Base-by-base conservation (phyloP, 2,888 invertebrate genomes). In the Gisinianus flammeolus region DNA sequence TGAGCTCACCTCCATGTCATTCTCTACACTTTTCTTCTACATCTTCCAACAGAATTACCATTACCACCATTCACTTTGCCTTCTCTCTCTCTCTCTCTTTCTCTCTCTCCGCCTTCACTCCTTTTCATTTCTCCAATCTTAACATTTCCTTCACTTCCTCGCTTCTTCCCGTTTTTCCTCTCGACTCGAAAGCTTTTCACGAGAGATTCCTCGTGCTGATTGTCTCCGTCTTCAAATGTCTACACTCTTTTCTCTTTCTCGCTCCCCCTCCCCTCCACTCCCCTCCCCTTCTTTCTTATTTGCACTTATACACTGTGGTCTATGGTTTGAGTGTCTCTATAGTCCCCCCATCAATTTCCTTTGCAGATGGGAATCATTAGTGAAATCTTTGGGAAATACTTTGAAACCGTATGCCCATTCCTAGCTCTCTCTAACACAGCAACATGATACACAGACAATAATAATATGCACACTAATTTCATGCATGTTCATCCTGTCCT, bases 1-100 rank as follows among this genome's bases (percentile, higher is more conserved):
- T 77, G 62, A 76, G 72, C 58, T 72, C 72, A 72, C 72, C 72
- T 72, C 58, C 72, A 54, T 72, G 72, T 58, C 58, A 72, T 72
- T 72, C 72, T 33, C 72, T n/a, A n/a, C n/a, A n/a, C n/a, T 62
- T 31, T 31, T 72, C 58, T 19, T 72, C 72, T 19, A 58, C n/a
- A n/a, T n/a, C n/a, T n/a, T n/a, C n/a, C n/a, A n/a, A n/a, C 31
- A 31, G 58, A 72, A 72, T 72, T 72, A 72, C 72, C 72, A 70
- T 54, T 70, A 54, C 22, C 58, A 58, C n/a, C n/a, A 44, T 12
- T 58, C 58, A 12, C 71, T 54, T 56, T 56, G 35, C 26, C 74
- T 77, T 74, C 58, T 62, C 77, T 44, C 68, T n/a, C 30, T 35
- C 74, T 35, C 54, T 68, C 35, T 24, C 24, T 16, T 44, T 35